These are phyloP conservation scores for Pseudochirops corinnae DNA, from an alignment of 2,797 vertebrate species.

Conservation along the genomic window DNA sequence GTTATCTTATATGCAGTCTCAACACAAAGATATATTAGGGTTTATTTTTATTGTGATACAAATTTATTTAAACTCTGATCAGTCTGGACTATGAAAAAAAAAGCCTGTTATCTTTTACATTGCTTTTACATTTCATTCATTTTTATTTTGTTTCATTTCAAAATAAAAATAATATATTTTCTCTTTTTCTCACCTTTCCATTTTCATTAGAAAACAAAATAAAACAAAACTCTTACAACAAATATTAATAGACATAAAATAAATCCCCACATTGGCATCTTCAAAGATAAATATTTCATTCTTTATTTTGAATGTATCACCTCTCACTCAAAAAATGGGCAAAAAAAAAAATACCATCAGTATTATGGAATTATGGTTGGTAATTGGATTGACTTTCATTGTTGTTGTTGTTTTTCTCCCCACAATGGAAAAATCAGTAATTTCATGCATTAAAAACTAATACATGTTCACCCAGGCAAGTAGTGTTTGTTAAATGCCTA, in stretches of 20 bases:
- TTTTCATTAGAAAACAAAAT: background rate
- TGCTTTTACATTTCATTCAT: background rate
- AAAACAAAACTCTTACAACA: background rate
- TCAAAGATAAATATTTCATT: background rate
- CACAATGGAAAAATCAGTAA: background rate
- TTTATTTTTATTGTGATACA: background rate
- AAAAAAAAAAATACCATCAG: background rate
- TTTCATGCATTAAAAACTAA: background rate
- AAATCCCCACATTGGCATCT: background rate
- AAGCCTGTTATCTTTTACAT: background rate
- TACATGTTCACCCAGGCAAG: background rate
- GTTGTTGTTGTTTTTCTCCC: no score
- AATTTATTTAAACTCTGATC: background rate
- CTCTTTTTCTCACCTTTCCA: background rate
- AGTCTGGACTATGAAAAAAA: conserved; percentile 32
- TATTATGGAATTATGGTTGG: background rate
- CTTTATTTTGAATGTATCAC: background rate
- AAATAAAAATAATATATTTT: background rate
- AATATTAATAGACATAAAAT: background rate
- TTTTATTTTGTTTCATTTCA: background rate
- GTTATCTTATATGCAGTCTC: background rate
- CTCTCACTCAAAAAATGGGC: background rate
- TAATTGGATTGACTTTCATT: background rate
- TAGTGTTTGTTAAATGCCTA: background rate
- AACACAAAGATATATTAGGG: conserved; percentile 3